These are phyloP conservation scores for Drosophila mimica DNA, from an alignment of 2,888 invertebrate genomes.

Conservation along the genomic window DNA sequence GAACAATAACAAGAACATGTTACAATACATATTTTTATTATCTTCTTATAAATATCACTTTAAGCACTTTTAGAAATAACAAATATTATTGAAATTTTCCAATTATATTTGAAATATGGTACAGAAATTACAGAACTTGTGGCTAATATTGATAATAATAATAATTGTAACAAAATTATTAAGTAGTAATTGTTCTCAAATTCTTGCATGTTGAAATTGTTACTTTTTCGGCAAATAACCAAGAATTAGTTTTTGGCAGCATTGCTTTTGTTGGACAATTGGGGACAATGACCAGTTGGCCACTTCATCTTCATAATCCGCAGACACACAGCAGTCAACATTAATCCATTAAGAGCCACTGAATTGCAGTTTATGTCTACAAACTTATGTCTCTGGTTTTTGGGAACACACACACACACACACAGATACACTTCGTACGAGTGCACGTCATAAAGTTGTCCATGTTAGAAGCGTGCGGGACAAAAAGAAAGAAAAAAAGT, in stretches of 20 bases:
- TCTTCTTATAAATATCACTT: too few species aligned
- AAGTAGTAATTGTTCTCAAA: background rate
- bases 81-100: too few species aligned
- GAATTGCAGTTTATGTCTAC: constrained; percentile 42
- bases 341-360: constrained; percentile 40
- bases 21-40: too few species aligned
- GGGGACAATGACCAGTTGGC: constrained; percentile 14
- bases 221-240: background rate
- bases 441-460: constrained; percentile 60
- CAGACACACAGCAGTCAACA: constrained; percentile 23
- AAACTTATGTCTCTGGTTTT: background rate
- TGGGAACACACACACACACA: background rate
- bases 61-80: too few species aligned
- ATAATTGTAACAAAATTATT: background rate
- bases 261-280: constrained; percentile 2
- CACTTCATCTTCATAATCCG: constrained; percentile 21
- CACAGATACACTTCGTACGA: constrained; percentile 15
- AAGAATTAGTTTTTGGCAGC: background rate
- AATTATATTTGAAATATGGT: too few species aligned
- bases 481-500: background rate
- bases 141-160: too few species aligned
- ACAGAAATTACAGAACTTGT: too few species aligned
- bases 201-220: background rate
- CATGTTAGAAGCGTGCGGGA: constrained; percentile 13
- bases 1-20: too few species aligned